Percentiles rank a stretch among this genome's conserved stretches.
Conservation (phyloP, 2,888 invertebrate genomes). For the Agrochola lota region DNA sequence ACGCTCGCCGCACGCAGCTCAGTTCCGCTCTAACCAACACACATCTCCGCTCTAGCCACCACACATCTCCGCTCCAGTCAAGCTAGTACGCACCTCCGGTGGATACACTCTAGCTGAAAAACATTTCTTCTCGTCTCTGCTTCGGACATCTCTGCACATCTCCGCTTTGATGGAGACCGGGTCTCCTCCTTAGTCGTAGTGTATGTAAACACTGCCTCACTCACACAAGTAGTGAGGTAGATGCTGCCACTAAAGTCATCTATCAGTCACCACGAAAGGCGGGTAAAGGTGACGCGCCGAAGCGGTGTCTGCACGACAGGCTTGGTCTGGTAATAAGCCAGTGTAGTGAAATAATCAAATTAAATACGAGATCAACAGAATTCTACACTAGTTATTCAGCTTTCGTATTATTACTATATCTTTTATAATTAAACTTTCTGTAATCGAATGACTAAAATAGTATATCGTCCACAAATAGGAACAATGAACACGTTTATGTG, state of each 20-base stretch:
- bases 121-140: too few relatives aligned
- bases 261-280: neutral
- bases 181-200: too few relatives aligned
- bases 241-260: neutral
- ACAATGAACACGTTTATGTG: conserved; percentile 79
- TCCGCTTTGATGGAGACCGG: too few relatives aligned
- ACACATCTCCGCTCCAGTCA: too few relatives aligned
- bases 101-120: too few relatives aligned
- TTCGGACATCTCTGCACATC: too few relatives aligned
- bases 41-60: too few relatives aligned
- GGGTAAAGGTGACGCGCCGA: neutral
- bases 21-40: too few relatives aligned
- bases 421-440: neutral
- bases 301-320: neutral
- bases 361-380: neutral
- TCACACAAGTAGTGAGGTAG: neutral
- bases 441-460: conserved; percentile 74
- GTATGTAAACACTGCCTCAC: too few relatives aligned
- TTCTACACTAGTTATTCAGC: neutral
- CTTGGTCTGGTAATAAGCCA: neutral
- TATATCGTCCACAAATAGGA: conserved; percentile 74
- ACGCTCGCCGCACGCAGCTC: too few relatives aligned
- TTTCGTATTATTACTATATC: neutral
- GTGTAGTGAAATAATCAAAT: neutral
- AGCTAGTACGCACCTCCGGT: too few relatives aligned